Evolutionary conservation across 2,113 vertebrate genomes (phyloP).

Genomic region (Sisor rabdophorus): DNA sequence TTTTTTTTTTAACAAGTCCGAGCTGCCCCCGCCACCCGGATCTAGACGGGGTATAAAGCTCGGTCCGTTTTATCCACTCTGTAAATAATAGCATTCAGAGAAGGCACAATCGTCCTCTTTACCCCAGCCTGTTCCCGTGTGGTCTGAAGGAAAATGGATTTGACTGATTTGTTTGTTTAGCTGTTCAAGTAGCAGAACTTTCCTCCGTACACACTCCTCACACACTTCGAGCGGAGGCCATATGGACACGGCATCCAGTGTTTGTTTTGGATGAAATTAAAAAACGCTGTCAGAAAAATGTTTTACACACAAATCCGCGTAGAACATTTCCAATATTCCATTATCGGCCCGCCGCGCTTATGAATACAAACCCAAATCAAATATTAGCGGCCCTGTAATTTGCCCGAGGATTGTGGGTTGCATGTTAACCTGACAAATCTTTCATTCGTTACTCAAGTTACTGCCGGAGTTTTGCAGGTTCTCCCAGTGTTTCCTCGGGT

Average conservation of each 20-base stretch:
- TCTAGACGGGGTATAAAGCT: neutral
- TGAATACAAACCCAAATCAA: slow-evolving; percentile 23
- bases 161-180: slow-evolving; percentile 67
- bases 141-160: slow-evolving; percentile 31
- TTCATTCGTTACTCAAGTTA: neutral
- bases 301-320: slow-evolving; percentile 25
- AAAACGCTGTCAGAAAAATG: slow-evolving; percentile 27
- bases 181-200: slow-evolving; percentile 46
- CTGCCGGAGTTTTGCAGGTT: neutral
- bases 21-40: slow-evolving; percentile 4
- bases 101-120: slow-evolving; percentile 34
- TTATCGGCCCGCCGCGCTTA: neutral
- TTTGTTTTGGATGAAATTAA: slow-evolving; percentile 38
- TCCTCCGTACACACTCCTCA: slow-evolving; percentile 51
- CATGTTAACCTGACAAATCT: neutral
- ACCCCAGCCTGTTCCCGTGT: neutral
- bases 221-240: slow-evolving; percentile 8
- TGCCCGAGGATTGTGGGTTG: neutral
- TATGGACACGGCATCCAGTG: slow-evolving; percentile 9
- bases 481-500: neutral
- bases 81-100: slow-evolving; percentile 42
- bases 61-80: neutral
- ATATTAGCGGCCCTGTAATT: neutral
- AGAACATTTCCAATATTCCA: neutral
- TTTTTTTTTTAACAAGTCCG: slow-evolving; percentile 12